Evolutionary conservation across 53 echinoderm and acorn worm genomes (phyloP), one percentile per base, ranked within the genome.

Genomic region (Hippasteria phrygiana): DNA sequence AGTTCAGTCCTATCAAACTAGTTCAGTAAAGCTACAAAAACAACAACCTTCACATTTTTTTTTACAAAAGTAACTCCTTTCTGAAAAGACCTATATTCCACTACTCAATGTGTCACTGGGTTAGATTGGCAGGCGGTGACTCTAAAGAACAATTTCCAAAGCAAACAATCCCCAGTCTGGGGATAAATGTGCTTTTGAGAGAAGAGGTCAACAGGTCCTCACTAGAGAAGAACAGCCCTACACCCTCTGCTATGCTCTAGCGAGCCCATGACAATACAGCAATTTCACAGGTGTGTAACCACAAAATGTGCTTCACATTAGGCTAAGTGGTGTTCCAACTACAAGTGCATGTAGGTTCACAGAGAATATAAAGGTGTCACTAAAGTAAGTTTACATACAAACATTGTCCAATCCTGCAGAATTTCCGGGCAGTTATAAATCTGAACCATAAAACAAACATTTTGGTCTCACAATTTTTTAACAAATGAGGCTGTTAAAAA

Each of bases 261-360:
- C 34, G 33, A 47, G 31, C 76, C 48, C 18, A 14, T 34, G 16
- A 76, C 76, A 76, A 76, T 76, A 32, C 76, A 17, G 48, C 53
- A 76, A 76, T 76, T 76, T 76, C 76, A 76, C 48, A 76, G 76
- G 76, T 76, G 76, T 76, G 43, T 76, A 51, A 50, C 48, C 76
- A 48, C 76, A 34, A 38, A 40, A 34, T 48, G 14, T 35, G 16
- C 34, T 18, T 51, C 32, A 51, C 53, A 76, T 59, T 59, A 59
- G 22, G 26, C 59, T 26, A 59, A n/a, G 11, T 11, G 26, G n/a
- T n/a, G n/a, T n/a, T n/a, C n/a, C n/a, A n/a, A n/a, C n/a, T n/a
- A n/a, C n/a, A n/a, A n/a, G n/a, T n/a, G n/a, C n/a, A n/a, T n/a
- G n/a, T n/a, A n/a, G n/a, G n/a, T n/a, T n/a, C n/a, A n/a, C n/a